A percentile compares a stretch with the other conserved stretches of the same genome.
Conservation (phyloP, 2,797 vertebrate species). For the Pangasius macronema region DNA sequence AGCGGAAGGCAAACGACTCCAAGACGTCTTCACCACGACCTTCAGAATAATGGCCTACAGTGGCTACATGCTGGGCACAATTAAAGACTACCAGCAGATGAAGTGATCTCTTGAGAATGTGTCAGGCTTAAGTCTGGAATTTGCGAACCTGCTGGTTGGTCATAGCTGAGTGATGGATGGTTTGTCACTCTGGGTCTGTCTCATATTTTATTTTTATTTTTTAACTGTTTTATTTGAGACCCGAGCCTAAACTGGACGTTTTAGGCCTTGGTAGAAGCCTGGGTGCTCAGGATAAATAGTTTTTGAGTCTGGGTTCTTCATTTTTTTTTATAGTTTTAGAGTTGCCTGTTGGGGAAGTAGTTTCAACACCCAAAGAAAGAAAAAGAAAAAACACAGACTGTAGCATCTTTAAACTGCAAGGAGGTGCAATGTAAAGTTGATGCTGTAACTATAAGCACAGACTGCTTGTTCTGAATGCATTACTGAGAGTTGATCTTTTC, state of each 20-base stretch:
- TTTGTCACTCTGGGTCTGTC: constrained; percentile 31
- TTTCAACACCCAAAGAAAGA: not conserved
- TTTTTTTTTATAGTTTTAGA: not conserved
- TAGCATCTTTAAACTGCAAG: not conserved
- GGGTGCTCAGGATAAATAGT: not conserved
- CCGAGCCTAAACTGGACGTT: constrained; percentile 11
- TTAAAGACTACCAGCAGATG: constrained; percentile 26
- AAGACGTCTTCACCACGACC: constrained; percentile 27
- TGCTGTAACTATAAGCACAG: not conserved
- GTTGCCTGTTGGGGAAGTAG: not conserved
- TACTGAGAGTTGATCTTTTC: not conserved
- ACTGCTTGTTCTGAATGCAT: not conserved
- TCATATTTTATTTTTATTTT: constrained; percentile 34
- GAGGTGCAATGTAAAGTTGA: not conserved
- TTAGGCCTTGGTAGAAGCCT: not conserved
- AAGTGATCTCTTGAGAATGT: not conserved
- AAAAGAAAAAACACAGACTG: not conserved
- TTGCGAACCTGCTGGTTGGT: constrained; percentile 52
- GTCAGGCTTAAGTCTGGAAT: not conserved
- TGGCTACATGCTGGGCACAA: not conserved
- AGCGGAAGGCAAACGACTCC: not conserved
- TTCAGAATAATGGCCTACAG: constrained; percentile 19
- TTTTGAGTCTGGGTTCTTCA: not conserved
- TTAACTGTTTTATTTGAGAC: constrained; percentile 59
- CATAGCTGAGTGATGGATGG: constrained; percentile 46